Percentiles rank a stretch among this genome's conserved stretches.
Evolutionary conservation across 2,113 vertebrate genomes (phyloP).

Genomic region (Boleophthalmus pectinirostris): DNA sequence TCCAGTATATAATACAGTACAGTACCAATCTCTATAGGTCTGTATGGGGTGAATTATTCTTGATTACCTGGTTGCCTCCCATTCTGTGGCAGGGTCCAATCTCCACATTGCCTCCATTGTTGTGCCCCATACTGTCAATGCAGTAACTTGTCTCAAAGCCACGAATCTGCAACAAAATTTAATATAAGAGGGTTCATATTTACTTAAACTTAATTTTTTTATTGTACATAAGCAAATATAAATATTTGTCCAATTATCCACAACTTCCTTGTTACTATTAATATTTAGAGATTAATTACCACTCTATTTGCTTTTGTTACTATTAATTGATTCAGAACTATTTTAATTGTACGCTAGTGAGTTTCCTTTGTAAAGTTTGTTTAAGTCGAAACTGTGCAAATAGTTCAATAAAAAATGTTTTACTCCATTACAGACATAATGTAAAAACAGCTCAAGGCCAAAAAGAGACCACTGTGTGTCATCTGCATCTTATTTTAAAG

Average conservation of each 20-base stretch:
- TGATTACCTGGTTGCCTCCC: slow-evolving; percentile 95
- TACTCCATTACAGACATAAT: too few relatives aligned
- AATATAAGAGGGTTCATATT: background rate
- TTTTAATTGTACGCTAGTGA: too few relatives aligned
- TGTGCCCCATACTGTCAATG: slow-evolving; percentile 98
- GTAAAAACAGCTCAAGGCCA: too few relatives aligned
- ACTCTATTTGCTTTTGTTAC: background rate
- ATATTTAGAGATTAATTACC: background rate
- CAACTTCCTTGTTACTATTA: too few relatives aligned
- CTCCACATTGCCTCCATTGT: slow-evolving; percentile 90
- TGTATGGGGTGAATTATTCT: background rate
- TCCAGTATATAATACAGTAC: slow-evolving; percentile 71
- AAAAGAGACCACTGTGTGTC: too few relatives aligned
- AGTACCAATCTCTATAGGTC: slow-evolving; percentile 1
- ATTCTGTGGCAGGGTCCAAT: slow-evolving; percentile 95
- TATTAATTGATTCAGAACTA: too few relatives aligned
- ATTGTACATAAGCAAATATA: too few relatives aligned
- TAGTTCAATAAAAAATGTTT: too few relatives aligned
- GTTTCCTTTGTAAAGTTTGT: background rate
- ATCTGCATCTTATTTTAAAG: too few relatives aligned
- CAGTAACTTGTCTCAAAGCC: slow-evolving; percentile 91
- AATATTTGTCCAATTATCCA: too few relatives aligned
- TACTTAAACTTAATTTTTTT: too few relatives aligned
- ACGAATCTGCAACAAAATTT: slow-evolving; percentile 79
- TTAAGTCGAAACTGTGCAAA: background rate